Percentiles rank a stretch among this genome's conserved stretches.
Conservation (phyloP, 1,140 invertebrate genomes). For the Apis laboriosa region DNA sequence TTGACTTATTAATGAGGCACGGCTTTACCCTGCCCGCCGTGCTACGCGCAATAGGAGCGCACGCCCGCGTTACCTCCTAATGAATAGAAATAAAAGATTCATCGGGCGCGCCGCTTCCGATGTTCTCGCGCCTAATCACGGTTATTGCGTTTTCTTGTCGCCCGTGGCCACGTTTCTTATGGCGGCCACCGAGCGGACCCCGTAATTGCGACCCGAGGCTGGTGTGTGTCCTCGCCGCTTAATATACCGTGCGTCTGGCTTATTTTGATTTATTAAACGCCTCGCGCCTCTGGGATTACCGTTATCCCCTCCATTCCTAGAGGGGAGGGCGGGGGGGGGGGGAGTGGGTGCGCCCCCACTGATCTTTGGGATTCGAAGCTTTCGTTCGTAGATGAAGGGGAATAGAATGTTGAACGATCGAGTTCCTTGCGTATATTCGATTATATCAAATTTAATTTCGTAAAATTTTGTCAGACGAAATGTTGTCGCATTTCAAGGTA, state of each 20-base stretch:
- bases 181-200: background rate
- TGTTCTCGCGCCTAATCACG: slow-evolving; percentile 36
- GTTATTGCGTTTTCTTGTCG: slow-evolving; percentile 38
- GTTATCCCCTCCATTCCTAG: background rate
- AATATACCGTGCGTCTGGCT: slow-evolving; percentile 8
- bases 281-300: background rate
- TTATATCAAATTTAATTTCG: no score
- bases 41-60: background rate
- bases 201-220: slow-evolving; percentile 13
- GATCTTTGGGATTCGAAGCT: no score
- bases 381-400: no score
- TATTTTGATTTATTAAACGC: slow-evolving; percentile 27
- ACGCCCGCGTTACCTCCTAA: slow-evolving; percentile 9
- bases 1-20: slow-evolving; percentile 51
- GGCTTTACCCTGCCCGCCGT: slow-evolving; percentile 28
- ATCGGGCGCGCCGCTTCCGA: slow-evolving; percentile 17
- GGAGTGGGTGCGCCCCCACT: no score
- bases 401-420: no score
- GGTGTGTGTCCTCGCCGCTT: background rate
- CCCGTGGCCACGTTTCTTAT: background rate
- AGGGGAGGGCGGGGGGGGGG: no score
- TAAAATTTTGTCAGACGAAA: no score
- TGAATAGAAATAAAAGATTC: slow-evolving; percentile 49
- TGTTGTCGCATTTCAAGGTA: no score
- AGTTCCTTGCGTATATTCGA: no score